Evolutionary conservation across 2,113 vertebrate genomes (phyloP).

Genomic region (Todiramphus chloris): DNA sequence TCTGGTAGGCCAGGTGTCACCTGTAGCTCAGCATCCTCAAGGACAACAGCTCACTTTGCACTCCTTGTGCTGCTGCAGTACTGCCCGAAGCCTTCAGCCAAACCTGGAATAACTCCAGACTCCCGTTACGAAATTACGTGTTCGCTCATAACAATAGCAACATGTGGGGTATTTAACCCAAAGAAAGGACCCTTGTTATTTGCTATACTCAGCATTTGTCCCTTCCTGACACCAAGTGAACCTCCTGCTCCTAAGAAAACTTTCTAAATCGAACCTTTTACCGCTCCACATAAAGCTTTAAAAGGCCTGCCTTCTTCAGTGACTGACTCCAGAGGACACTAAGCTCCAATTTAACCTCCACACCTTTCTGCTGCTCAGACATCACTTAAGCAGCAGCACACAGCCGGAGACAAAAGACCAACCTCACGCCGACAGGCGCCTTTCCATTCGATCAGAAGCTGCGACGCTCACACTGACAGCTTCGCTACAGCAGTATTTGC

Average conservation of each 20-base stretch:
- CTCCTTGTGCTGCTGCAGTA: background rate
- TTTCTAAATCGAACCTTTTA: background rate
- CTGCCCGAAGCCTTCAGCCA: background rate
- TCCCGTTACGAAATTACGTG: background rate
- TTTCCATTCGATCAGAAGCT: background rate
- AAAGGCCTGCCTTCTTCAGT: background rate
- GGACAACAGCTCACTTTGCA: background rate
- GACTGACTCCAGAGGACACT: background rate
- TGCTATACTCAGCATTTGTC: background rate
- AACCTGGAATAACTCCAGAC: background rate
- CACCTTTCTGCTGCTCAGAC: background rate
- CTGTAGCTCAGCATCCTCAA: background rate
- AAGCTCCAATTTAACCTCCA: background rate
- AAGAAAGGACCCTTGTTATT: background rate
- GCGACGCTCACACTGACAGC: background rate
- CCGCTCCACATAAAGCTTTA: background rate
- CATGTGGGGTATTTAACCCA: background rate
- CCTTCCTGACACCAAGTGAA: background rate
- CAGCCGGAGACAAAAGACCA: background rate
- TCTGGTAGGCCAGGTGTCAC: background rate
- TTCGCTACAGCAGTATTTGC: background rate
- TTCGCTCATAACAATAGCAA: background rate
- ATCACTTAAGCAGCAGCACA: background rate
- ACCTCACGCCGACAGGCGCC: background rate
- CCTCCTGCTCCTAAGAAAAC: background rate